Evolutionary conservation across 2,113 vertebrate species (phyloP).

Genomic region (Microcebus tavaratra): DNA sequence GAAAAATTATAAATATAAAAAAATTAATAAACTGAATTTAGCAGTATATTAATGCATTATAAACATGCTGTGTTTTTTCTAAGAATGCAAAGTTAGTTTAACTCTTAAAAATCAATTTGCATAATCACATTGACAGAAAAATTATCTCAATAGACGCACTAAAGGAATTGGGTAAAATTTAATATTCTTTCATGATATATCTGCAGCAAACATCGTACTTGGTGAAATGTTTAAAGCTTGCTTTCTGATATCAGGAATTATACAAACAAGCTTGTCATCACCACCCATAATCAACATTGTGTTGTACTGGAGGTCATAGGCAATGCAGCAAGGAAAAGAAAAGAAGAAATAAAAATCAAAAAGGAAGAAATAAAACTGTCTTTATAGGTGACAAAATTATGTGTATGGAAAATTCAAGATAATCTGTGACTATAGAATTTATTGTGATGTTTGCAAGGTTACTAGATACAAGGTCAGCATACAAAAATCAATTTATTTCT

Average conservation of each 20-base stretch:
- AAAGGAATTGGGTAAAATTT: not conserved
- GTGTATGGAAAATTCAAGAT: not conserved
- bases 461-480: not conserved
- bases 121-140: not conserved
- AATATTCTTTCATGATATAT: not conserved
- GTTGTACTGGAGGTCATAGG: not conserved
- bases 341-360: not conserved
- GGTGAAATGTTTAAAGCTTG: not conserved
- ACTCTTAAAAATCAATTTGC: conserved; percentile 10
- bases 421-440: not conserved
- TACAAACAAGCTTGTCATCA: not conserved
- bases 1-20: not conserved
- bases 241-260: not conserved
- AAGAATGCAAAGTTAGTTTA: not conserved
- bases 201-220: not conserved
- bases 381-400: not conserved
- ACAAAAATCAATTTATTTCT: not conserved
- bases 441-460: not conserved
- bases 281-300: not conserved
- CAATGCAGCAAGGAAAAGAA: not conserved
- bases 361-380: not conserved
- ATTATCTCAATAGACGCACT: not conserved
- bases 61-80: not conserved
- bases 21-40: not conserved
- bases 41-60: not conserved